Percentiles rank a stretch among this genome's conserved stretches.
Evolutionary conservation across 2,888 invertebrate species (phyloP).

Genomic region (Tachystola acroxantha): DNA sequence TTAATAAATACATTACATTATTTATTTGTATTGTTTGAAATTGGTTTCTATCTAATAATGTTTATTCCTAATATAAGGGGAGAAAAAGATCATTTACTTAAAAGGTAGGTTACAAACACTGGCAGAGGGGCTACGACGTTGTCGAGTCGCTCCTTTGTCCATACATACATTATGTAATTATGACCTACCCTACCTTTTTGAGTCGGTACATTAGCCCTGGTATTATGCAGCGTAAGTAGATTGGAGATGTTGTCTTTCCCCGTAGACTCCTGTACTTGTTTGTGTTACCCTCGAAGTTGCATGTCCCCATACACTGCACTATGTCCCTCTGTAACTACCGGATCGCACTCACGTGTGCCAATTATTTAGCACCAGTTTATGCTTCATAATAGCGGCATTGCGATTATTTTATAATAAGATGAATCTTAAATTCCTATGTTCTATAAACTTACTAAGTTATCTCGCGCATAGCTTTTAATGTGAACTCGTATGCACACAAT

Average conservation of each 20-base stretch:
- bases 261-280: conserved; percentile 43
- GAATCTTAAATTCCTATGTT: too few species aligned
- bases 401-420: too few species aligned
- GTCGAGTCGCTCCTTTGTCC: conserved; percentile 8
- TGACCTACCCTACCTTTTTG: too few species aligned
- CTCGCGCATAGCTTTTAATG: too few species aligned
- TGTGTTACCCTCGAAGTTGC: conserved; percentile 38
- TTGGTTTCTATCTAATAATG: conserved; percentile 21
- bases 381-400: too few species aligned
- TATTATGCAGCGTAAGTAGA: conserved; percentile 57
- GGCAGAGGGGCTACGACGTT: neutral
- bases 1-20: neutral
- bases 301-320: conserved; percentile 28
- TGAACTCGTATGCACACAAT: too few species aligned
- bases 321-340: neutral
- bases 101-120: conserved; percentile 11
- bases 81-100: conserved; percentile 59
- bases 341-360: conserved; percentile 1
- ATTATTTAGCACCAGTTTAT: conserved; percentile 3
- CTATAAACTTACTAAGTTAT: too few species aligned
- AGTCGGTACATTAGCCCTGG: conserved; percentile 33
- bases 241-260: conserved; percentile 54
- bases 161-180: conserved; percentile 21
- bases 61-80: conserved; percentile 24
- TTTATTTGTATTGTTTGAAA: neutral